Conservation (phyloP, 2,888 invertebrate genomes). For the Eristalis tenax region DNA sequence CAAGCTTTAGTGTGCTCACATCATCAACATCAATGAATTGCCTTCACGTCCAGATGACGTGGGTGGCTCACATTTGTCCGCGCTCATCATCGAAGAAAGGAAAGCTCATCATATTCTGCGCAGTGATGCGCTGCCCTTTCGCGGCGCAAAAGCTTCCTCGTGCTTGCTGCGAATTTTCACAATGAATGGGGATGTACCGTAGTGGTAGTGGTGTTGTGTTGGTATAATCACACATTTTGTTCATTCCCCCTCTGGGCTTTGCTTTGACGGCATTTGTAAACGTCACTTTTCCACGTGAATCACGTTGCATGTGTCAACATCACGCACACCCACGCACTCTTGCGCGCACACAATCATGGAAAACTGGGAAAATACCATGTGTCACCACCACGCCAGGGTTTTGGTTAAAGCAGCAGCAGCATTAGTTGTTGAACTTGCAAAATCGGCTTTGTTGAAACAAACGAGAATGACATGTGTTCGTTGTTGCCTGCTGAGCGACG, state of each 20-base stretch:
- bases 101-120: constrained; percentile 43
- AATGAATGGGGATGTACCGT: constrained; percentile 5
- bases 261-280: constrained; percentile 12
- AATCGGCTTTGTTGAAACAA: constrained; percentile 41
- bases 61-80: neutral
- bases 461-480: constrained; percentile 50
- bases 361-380: constrained; percentile 53
- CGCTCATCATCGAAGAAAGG: constrained; percentile 17
- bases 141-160: constrained; percentile 29
- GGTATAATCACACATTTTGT: neutral
- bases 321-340: constrained; percentile 16
- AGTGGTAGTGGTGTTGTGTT: neutral
- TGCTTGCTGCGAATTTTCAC: constrained; percentile 26
- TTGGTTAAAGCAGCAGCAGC: constrained; percentile 19
- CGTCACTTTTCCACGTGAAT: constrained; percentile 62
- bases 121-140: neutral
- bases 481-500: constrained; percentile 8
- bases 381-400: constrained; percentile 29
- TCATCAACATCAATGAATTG: neutral
- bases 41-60: neutral
- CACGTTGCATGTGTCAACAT: constrained; percentile 52
- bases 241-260: neutral
- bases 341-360: constrained; percentile 2
- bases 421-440: constrained; percentile 39
- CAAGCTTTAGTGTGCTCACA: neutral